A percentile compares a stretch with the other conserved stretches of the same genome.
Evolutionary conservation across 2,888 invertebrate genomes (phyloP).

Genomic region (Philonicus albiceps): DNA sequence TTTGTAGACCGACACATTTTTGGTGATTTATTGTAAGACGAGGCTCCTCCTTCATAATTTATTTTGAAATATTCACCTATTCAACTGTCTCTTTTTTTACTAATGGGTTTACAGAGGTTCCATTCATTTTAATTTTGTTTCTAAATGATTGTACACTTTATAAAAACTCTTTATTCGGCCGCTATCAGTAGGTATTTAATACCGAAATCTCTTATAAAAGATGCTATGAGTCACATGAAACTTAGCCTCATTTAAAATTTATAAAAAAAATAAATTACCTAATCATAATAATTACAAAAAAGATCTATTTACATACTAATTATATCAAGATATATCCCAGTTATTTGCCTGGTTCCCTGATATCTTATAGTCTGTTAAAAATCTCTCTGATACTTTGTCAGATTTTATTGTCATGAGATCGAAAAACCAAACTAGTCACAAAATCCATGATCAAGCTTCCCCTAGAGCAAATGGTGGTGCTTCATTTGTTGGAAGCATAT

Average conservation of each 20-base stretch:
- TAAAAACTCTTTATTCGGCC: neutral
- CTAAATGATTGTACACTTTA: neutral
- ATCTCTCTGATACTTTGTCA: neutral
- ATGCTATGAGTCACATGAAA: neutral
- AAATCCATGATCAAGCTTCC: neutral
- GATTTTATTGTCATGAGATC: neutral
- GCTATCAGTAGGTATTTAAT: neutral
- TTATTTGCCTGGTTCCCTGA: neutral
- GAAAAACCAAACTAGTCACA: neutral
- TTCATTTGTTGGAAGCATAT: slow-evolving; percentile 34
- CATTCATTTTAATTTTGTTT: too few species aligned
- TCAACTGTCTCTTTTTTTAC: neutral
- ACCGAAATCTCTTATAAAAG: neutral
- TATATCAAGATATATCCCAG: neutral
- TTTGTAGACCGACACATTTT: neutral
- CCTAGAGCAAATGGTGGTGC: slow-evolving; percentile 26
- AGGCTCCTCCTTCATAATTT: neutral
- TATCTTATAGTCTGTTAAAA: neutral
- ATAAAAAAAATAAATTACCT: neutral
- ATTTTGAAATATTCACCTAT: neutral
- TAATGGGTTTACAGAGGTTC: neutral
- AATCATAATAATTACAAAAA: neutral
- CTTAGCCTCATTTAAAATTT: neutral
- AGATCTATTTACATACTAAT: neutral
- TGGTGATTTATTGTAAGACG: neutral